Percentiles rank a stretch among this genome's conserved stretches.
phyloP scores from a whole-genome alignment of 2,888 invertebrate species.

The Andrena camellia region DNA sequence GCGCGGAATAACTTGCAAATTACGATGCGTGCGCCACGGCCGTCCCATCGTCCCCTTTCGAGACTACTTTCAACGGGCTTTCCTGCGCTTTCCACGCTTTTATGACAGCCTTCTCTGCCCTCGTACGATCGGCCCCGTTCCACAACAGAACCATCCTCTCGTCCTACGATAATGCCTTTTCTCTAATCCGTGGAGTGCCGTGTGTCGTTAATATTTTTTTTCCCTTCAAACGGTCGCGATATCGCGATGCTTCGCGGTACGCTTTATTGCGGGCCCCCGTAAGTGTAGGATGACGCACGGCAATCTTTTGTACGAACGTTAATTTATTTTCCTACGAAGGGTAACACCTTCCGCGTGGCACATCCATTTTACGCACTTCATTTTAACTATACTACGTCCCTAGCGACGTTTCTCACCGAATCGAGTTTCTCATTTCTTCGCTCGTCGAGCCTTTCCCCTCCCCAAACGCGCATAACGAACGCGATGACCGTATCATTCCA shows the following conservation, averaged over 20 bases:
- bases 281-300: slow-evolving; percentile 18
- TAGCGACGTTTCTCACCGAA: too few relatives aligned
- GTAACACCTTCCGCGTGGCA: slow-evolving; percentile 22
- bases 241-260: slow-evolving; percentile 20
- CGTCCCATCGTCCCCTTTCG: slow-evolving; percentile 43
- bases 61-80: slow-evolving; percentile 45
- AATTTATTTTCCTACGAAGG: slow-evolving; percentile 12
- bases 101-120: slow-evolving; percentile 38
- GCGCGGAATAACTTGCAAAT: slow-evolving; percentile 72
- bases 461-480: too few relatives aligned
- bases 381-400: not conserved
- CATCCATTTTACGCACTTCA: not conserved
- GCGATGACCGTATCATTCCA: not conserved
- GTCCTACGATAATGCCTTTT: slow-evolving; percentile 38
- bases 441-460: too few relatives aligned
- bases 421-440: too few relatives aligned
- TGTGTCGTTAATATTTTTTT: slow-evolving; percentile 13
- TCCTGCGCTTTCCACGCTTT: slow-evolving; percentile 48
- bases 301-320: slow-evolving; percentile 13
- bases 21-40: slow-evolving; percentile 62
- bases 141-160: slow-evolving; percentile 19
- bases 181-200: not conserved
- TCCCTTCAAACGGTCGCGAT: not conserved
- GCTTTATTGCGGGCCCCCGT: slow-evolving; percentile 14
- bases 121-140: slow-evolving; percentile 40